Percentiles rank a stretch among this genome's conserved stretches.
These are phyloP conservation scores for Phymatocera aterrima DNA, from an alignment of 2,888 invertebrate species.

Conservation along the genomic window DNA sequence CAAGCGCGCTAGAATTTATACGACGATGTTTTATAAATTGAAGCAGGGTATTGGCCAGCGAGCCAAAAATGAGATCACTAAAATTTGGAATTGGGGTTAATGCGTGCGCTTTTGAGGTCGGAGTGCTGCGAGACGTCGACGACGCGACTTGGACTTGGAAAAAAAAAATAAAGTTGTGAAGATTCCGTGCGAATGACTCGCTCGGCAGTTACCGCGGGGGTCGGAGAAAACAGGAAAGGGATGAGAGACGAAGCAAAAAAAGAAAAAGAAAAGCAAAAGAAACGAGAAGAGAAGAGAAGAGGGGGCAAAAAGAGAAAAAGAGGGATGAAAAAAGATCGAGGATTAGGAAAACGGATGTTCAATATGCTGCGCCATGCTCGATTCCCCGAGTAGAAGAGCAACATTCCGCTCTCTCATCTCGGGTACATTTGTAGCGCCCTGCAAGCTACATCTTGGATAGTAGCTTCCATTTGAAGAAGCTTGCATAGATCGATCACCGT, in stretches of 20 bases:
- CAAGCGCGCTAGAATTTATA: too few species aligned
- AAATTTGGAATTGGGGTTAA: constrained; percentile 30
- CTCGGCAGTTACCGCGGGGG: constrained; percentile 29
- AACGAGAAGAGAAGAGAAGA: not conserved
- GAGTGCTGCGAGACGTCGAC: not conserved
- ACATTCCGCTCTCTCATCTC: not conserved
- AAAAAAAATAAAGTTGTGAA: not conserved
- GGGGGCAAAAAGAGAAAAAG: not conserved
- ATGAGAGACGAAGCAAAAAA: not conserved
- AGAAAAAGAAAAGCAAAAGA: not conserved
- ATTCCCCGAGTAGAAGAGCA: constrained; percentile 13
- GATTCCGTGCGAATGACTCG: constrained; percentile 35
- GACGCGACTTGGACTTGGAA: constrained; percentile 19
- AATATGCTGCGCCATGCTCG: not conserved
- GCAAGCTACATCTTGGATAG: not conserved
- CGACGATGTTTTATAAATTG: too few species aligned
- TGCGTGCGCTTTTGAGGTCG: constrained; percentile 20
- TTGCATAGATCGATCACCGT: not conserved
- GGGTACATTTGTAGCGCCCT: not conserved
- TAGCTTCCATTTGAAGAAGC: constrained; percentile 2
- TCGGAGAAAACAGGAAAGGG: not conserved
- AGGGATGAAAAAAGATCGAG: too few species aligned
- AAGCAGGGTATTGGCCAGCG: constrained; percentile 10
- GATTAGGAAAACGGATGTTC: not conserved
- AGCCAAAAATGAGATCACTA: constrained; percentile 36